Evolutionary conservation across 2,113 vertebrate species (phyloP).

Genomic region (Otolemur garnettii): DNA sequence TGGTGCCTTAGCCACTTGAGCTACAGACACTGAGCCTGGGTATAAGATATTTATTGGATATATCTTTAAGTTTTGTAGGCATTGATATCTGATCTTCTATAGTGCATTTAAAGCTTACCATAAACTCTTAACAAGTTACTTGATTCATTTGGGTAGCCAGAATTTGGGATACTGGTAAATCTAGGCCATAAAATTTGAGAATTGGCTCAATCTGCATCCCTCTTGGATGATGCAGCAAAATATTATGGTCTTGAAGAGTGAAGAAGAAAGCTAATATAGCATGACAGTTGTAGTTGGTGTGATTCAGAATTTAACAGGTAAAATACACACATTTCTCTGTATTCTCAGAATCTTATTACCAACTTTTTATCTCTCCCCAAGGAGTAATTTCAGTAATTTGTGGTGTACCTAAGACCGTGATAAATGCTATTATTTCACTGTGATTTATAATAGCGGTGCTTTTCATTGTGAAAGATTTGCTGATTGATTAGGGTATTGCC

Average conservation of each 20-base stretch:
- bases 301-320: neutral
- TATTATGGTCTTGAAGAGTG: neutral
- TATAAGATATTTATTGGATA: neutral
- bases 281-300: neutral
- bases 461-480: conserved; percentile 36
- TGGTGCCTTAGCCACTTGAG: no score
- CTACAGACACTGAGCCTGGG: no score
- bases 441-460: neutral
- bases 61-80: neutral
- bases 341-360: neutral
- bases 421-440: neutral
- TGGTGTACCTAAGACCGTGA: neutral
- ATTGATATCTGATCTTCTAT: neutral
- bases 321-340: neutral
- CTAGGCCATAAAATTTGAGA: neutral
- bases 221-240: neutral
- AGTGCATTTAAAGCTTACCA: neutral
- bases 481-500: conserved; percentile 1
- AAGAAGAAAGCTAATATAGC: neutral
- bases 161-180: neutral
- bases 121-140: neutral
- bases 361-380: neutral
- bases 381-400: conserved; percentile 1
- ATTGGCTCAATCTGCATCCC: neutral
- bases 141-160: neutral